A percentile compares a stretch with the other conserved stretches of the same genome.
These are phyloP conservation scores for Paragorgia papillata DNA, from an alignment of 92 coral and sea anemone species.

Conservation along the genomic window DNA sequence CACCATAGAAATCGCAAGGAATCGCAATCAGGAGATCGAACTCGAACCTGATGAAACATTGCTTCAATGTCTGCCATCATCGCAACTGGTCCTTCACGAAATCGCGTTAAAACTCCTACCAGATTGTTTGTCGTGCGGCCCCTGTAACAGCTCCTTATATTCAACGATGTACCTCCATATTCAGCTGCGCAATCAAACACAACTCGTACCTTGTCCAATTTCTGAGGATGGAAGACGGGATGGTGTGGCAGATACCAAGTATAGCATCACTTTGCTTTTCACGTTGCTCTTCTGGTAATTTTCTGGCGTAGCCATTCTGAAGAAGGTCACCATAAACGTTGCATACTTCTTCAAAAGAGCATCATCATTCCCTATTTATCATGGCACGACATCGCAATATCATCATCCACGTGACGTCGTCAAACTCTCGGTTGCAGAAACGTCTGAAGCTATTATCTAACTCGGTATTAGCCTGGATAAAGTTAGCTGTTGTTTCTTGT, in stretches of 20 bases:
- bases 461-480: slow-evolving; percentile 26
- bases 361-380: slow-evolving; percentile 46
- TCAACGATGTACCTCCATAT: slow-evolving; percentile 24
- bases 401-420: slow-evolving; percentile 45
- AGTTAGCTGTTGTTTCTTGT: slow-evolving; percentile 25
- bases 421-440: slow-evolving; percentile 49
- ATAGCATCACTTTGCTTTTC: background rate
- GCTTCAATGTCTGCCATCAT: no score
- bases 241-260: slow-evolving; percentile 57
- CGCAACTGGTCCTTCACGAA: no score
- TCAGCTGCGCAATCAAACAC: no score
- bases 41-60: slow-evolving; percentile 37
- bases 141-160: slow-evolving; percentile 38
- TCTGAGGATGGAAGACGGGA: slow-evolving; percentile 54
- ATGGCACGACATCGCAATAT: slow-evolving; percentile 46
- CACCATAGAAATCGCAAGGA: slow-evolving; percentile 40
- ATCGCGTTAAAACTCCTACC: slow-evolving; percentile 37
- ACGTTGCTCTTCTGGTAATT: background rate
- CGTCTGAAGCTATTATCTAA: slow-evolving; percentile 39
- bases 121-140: slow-evolving; percentile 29
- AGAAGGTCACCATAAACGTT: slow-evolving; percentile 45
- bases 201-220: no score
- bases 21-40: slow-evolving; percentile 12
- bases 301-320: slow-evolving; percentile 25
- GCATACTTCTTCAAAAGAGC: slow-evolving; percentile 34